Base-by-base conservation (phyloP, 1,140 invertebrate genomes). In the Uloborus diversus region DNA sequence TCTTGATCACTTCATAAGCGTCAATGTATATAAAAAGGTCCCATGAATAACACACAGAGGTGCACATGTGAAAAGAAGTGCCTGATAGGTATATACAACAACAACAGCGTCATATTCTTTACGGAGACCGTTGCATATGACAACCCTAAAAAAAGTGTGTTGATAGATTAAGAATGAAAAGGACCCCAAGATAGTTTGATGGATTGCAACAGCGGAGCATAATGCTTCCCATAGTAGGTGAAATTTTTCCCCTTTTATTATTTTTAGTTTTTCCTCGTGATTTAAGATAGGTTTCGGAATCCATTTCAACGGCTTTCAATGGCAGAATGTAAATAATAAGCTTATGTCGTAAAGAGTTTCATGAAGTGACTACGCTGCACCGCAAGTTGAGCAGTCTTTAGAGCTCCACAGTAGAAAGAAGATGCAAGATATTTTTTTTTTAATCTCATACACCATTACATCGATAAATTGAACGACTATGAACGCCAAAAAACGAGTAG, bases 131-230 rank as follows among this genome's bases (percentile, higher is more conserved):
- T 30, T 56, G 66, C 47, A 69, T 69, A 69, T 69, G 66, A 69
- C 66, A 69, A 56, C 49, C 66, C n/a, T n/a, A 56, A 51, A 69
- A 69, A 69, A 69, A 69, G 66, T 51, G 25, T 69, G 66, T 69
- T 69, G 66, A 69, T 69, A 69, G 66, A 69, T 69, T 69, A 69
- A 69, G 66, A 69, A 51, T 30, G 51, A 69, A 69, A 69, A 56
- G 66, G 66, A 49, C 51, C 30, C 51, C 28, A 33, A 69, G 47
- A 69, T 69, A 56, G 32, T 20, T 56, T 69, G 66, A 69, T 69
- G 66, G 66, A 69, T 69, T 35, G 66, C 23, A 9, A 9, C 9
- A 42, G 37, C 17, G 37, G 37, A 42, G 37, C 28, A 69, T 33
- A 53, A 53, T 69, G 66, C 49, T 57, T n/a, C 20, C 35, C 37